Conservation (phyloP, 1,140 invertebrate species). For the Idris sp. region DNA sequence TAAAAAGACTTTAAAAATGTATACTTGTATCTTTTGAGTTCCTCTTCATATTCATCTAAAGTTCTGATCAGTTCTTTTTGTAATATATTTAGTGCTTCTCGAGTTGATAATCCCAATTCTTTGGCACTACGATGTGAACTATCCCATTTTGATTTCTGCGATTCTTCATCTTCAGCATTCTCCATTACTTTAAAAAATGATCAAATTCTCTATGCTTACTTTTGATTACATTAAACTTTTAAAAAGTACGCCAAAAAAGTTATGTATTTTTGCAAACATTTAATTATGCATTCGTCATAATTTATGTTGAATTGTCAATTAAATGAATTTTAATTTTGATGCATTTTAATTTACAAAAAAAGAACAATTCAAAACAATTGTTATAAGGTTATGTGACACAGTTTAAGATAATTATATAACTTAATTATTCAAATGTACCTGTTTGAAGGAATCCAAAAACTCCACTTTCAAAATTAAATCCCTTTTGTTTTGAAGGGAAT, state of each 20-base stretch:
- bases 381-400: slow-evolving; percentile 12
- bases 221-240: too few relatives aligned
- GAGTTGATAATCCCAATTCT: slow-evolving; percentile 75
- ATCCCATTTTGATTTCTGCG: slow-evolving; percentile 20
- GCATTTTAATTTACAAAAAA: too few relatives aligned
- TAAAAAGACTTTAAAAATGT: too few relatives aligned
- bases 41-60: slow-evolving; percentile 74
- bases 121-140: slow-evolving; percentile 49
- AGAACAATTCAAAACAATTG: neutral
- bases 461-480: too few relatives aligned
- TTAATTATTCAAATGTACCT: slow-evolving; percentile 1
- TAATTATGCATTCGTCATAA: too few relatives aligned
- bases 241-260: too few relatives aligned
- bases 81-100: slow-evolving; percentile 75
- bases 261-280: too few relatives aligned
- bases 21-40: slow-evolving; percentile 70
- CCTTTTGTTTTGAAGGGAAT: too few relatives aligned
- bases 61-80: slow-evolving; percentile 76
- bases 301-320: too few relatives aligned
- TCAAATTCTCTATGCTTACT: too few relatives aligned
- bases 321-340: too few relatives aligned
- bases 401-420: slow-evolving; percentile 10
- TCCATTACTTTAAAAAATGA: slow-evolving; percentile 53
- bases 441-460: too few relatives aligned
- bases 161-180: slow-evolving; percentile 15